Evolutionary conservation across 2,888 invertebrate genomes (phyloP).

Genomic region (Mactromeris polynyma): DNA sequence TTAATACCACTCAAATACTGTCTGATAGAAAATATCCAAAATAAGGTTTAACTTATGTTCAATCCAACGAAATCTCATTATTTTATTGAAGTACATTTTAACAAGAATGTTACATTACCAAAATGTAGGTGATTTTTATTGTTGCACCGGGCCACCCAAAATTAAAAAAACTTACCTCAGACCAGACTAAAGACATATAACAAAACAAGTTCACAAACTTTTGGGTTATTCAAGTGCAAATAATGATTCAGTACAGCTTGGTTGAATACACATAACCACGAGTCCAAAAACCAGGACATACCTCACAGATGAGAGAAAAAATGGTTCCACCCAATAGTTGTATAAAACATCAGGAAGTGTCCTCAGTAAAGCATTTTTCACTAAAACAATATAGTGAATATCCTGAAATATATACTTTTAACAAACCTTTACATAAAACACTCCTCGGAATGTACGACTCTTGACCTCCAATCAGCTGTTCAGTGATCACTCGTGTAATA

Average conservation of each 20-base stretch:
- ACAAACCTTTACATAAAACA: not conserved
- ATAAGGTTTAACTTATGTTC: too few relatives aligned
- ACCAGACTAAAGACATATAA: not conserved
- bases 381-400: not conserved
- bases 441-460: slow-evolving; percentile 34
- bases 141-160: not conserved
- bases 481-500: slow-evolving; percentile 47
- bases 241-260: slow-evolving; percentile 52
- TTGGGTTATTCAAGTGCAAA: slow-evolving; percentile 50
- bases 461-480: slow-evolving; percentile 72
- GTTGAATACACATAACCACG: slow-evolving; percentile 25
- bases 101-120: not conserved
- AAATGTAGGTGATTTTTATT: not conserved
- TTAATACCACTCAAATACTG: too few relatives aligned
- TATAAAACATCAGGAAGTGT: not conserved
- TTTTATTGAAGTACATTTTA: not conserved
- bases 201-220: slow-evolving; percentile 13
- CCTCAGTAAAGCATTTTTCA: not conserved
- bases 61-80: too few relatives aligned
- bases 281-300: slow-evolving; percentile 50
- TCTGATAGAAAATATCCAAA: too few relatives aligned
- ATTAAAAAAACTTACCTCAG: slow-evolving; percentile 3
- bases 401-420: not conserved
- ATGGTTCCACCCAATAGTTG: slow-evolving; percentile 4
- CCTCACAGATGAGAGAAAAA: not conserved